Evolutionary conservation across 1,140 invertebrate species (phyloP), one percentile per base, ranked within the genome.

Genomic region (Bombus pyrosoma): DNA sequence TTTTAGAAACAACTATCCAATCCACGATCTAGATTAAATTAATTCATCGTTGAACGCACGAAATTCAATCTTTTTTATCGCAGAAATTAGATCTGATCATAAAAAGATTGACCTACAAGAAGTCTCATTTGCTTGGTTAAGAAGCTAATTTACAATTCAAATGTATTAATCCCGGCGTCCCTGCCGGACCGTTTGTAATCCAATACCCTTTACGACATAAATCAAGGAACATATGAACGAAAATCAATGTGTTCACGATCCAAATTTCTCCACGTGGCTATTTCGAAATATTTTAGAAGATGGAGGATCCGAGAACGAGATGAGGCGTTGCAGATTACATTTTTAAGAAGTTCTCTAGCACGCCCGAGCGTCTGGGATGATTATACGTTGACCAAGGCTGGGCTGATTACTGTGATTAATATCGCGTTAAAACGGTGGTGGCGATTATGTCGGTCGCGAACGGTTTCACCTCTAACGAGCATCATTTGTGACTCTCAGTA

Each of bases 351-450:
- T 6, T 22, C 28, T 28, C 28, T 62, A 62, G 34, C 34, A 43
- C 41, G 28, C 3, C 13, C 28, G 74, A 57, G 12, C 22, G 18
- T 39, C 34, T 53, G 3, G 6, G 5, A 53, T 66, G 59, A 79
- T 66, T 66, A 79, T 37, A 79, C 62, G 76, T 47, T 66, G 39
- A 64, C 28, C 12, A 22, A 78, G 53, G 10, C 25, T 18, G 10
- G 15, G 22, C 25, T 79, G 76, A 79, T 79, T 41, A 79, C 76
- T 41, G 76, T 80, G 64, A 69, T 80, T 80, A 53, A 69, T 53
- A 53, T 37, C 78, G 34, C 43, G 43, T 69, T 68, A 68, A 69
- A 71, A 69, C 43, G 53, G 13, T 47, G 28, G 62, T 25, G 28
- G 37, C 32, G 39, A 57, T 80, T 69, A 69, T 6, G 66, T 57